phyloP scores from a whole-genome alignment of 2,113 vertebrate species.

The Turdus rufiventris region DNA sequence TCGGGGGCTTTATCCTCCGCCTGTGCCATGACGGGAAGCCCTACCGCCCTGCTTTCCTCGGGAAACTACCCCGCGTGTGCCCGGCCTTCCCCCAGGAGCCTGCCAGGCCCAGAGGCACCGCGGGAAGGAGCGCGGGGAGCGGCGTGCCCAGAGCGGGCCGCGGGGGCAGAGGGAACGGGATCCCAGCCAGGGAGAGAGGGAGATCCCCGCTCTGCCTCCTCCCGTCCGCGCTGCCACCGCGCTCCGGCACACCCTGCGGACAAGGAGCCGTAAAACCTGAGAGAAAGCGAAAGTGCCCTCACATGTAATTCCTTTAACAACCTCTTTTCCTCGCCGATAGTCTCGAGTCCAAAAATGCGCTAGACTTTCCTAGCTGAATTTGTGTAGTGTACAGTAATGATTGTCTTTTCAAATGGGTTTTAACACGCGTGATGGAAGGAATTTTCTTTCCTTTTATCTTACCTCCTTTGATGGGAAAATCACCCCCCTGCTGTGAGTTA shows the following conservation, averaged over 20 bases:
- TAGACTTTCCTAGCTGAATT: neutral
- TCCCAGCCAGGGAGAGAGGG: neutral
- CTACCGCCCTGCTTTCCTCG: neutral
- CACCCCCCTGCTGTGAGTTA: constrained; percentile 53
- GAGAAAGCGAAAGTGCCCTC: neutral
- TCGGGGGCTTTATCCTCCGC: neutral
- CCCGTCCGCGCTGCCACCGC: neutral
- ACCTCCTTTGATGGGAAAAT: neutral
- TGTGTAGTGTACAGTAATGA: neutral
- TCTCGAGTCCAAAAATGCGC: neutral
- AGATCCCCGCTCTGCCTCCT: neutral
- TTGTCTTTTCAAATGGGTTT: neutral
- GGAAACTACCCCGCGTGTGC: neutral
- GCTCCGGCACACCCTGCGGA: neutral
- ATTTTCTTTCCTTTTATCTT: constrained; percentile 55
- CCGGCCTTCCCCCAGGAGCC: neutral
- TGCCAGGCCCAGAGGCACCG: neutral
- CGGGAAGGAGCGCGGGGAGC: neutral
- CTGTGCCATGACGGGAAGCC: neutral
- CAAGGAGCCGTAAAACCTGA: neutral
- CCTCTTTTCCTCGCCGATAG: neutral
- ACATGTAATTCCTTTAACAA: neutral
- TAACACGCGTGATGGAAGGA: neutral
- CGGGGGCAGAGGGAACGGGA: neutral
- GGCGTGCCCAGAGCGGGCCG: neutral